These are phyloP conservation scores for Phymastichus coffea DNA, from an alignment of 1,140 invertebrate species.

Conservation along the genomic window DNA sequence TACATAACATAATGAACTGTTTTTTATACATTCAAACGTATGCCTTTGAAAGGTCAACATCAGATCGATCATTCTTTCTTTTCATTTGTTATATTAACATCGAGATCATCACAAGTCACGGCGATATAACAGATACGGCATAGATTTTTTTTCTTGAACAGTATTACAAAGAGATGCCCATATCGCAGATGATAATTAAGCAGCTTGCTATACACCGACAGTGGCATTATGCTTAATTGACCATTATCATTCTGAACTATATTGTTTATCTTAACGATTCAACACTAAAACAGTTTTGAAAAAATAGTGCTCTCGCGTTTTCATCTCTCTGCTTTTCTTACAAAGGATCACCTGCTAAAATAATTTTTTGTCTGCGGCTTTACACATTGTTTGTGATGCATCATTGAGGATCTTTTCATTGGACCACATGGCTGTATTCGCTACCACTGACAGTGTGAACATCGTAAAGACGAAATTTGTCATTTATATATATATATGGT, in stretches of 20 bases:
- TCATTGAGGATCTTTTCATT: too few relatives aligned
- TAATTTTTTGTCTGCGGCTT: too few relatives aligned
- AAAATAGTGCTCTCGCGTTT: too few relatives aligned
- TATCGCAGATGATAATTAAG: background rate
- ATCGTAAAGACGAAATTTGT: too few relatives aligned
- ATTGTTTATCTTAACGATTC: too few relatives aligned
- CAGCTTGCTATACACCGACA: background rate
- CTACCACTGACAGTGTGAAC: too few relatives aligned
- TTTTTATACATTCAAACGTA: conserved; percentile 5
- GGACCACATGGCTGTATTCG: too few relatives aligned
- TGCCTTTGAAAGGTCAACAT: background rate
- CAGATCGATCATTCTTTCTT: too few relatives aligned
- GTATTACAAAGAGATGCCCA: conserved; percentile 1
- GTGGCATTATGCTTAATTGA: background rate
- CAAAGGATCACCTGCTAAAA: background rate
- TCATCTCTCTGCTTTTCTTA: background rate
- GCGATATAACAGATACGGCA: conserved; percentile 12
- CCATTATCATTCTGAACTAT: too few relatives aligned
- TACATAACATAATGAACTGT: conserved; percentile 18
- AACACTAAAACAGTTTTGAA: too few relatives aligned
- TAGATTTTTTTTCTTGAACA: background rate
- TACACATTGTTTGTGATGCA: too few relatives aligned
- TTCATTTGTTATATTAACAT: conserved; percentile 14
- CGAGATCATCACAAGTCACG: conserved; percentile 11
- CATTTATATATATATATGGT: too few relatives aligned